phyloP scores from a whole-genome alignment of 2,888 invertebrate genomes.

The Chymomyza procnemis region DNA sequence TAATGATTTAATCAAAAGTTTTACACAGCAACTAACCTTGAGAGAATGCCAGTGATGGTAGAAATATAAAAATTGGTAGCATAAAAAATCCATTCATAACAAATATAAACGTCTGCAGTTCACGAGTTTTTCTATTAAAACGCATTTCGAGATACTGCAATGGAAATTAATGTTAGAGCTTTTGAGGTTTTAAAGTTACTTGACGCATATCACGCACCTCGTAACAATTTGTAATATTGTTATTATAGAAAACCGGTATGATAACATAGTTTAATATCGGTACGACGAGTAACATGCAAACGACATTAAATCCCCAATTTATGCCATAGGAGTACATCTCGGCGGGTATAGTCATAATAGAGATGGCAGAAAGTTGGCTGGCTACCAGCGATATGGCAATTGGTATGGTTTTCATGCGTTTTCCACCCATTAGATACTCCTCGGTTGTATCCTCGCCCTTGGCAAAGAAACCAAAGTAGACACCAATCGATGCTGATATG shows the following conservation, averaged over 20 bases:
- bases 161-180: neutral
- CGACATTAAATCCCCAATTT: constrained; percentile 77
- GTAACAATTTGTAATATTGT: constrained; percentile 79
- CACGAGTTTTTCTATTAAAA: constrained; percentile 69
- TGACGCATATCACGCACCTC: constrained; percentile 73
- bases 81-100: constrained; percentile 64
- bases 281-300: constrained; percentile 76
- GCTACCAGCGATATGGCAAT: constrained; percentile 83
- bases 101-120: constrained; percentile 69
- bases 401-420: constrained; percentile 81
- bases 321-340: constrained; percentile 80
- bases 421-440: constrained; percentile 81
- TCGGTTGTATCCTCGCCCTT: constrained; percentile 79
- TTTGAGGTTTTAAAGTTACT: too few relatives aligned
- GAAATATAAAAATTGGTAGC: constrained; percentile 75
- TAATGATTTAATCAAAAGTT: neutral
- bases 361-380: constrained; percentile 80
- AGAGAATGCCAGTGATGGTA: constrained; percentile 75
- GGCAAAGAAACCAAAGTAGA: constrained; percentile 81
- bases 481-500: constrained; percentile 81
- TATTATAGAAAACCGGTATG: constrained; percentile 80
- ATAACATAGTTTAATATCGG: constrained; percentile 76
- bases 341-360: constrained; percentile 80
- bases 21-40: constrained; percentile 63
- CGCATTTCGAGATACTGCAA: constrained; percentile 75